Evolutionary conservation across 2,797 vertebrate genomes (phyloP).

Genomic region (Pipistrellus pygmaeus): DNA sequence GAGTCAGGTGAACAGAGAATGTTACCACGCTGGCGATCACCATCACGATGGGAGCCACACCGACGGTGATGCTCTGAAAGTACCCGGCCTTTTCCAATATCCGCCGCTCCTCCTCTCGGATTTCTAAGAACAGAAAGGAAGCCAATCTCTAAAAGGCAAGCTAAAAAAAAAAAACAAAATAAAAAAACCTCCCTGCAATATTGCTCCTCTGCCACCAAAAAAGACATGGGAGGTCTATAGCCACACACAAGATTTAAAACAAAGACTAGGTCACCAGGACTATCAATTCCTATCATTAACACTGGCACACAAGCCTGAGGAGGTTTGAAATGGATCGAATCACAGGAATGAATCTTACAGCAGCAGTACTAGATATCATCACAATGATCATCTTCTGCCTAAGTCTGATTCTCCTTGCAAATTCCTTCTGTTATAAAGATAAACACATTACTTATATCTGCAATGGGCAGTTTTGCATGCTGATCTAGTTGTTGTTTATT

Average conservation of each 20-base stretch:
- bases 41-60: slow-evolving; percentile 95
- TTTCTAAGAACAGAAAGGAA: slow-evolving; percentile 87
- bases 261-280: not conserved
- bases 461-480: not conserved
- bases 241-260: not conserved
- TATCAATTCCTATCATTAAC: not conserved
- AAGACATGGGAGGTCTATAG: not conserved
- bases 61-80: slow-evolving; percentile 96
- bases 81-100: slow-evolving; percentile 94
- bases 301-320: not conserved
- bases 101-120: slow-evolving; percentile 92
- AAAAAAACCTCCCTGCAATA: not conserved
- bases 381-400: not conserved
- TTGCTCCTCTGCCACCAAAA: not conserved
- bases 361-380: not conserved
- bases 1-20: slow-evolving; percentile 95
- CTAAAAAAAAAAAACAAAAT: not conserved
- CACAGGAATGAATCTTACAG: not conserved
- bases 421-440: not conserved
- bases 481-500: not conserved
- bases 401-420: not conserved
- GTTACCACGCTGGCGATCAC: slow-evolving; percentile 96
- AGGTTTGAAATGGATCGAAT: not conserved
- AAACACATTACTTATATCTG: not conserved
- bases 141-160: not conserved